Base-by-base conservation (phyloP, 2,888 invertebrate species). In the Beris chalybata region DNA sequence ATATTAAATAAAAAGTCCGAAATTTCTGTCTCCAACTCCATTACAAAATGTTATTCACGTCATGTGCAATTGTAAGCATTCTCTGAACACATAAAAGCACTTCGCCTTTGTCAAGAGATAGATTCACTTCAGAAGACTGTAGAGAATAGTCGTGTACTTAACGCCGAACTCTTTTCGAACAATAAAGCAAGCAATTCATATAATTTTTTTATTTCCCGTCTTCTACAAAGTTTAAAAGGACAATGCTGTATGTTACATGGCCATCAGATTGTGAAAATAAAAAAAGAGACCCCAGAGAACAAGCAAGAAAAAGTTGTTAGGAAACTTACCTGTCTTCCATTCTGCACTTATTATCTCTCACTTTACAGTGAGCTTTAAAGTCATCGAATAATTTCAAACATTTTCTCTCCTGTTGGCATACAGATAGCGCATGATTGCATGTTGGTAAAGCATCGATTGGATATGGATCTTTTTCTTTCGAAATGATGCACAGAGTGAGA, bases 361-460 rank as follows among this genome's bases (percentile, higher is more conserved):
- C 90, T 82, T 92, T 92, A 84, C 94, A 94, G 78, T 91, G 90
- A 72, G 87, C 85, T 84, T 92, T 92, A 85, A 93, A 94, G 74
- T 92, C 89, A 74, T 92, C 91, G 80, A 89, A 92, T 69, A 93
- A 85, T 74, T 90, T 89, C 72, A 88, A 86, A 81, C 94, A 94
- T 76, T 90, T 86, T 70, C 88, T 87, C 75, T 90, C 91, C 78
- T 88, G 89, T 78, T 90, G 90, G 81, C 94, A 95, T 72, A 92
- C 91, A 74, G 87, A 89, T 75, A 92, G 84, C 54, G 94, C 94
- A 79, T 94, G 93, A 79, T 92, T 93, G 84, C 94, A 94, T 72
- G 92, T 92, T 69, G 93, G 93, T 78, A 95, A 84, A 67, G 93
- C 91, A 81, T 94, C 93, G 74, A 93, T 90, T 47, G 92, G 91